Percentiles rank a stretch among this genome's conserved stretches.
Conservation (phyloP, 2,888 invertebrate genomes). For the Acanthoscelides obtectus region DNA sequence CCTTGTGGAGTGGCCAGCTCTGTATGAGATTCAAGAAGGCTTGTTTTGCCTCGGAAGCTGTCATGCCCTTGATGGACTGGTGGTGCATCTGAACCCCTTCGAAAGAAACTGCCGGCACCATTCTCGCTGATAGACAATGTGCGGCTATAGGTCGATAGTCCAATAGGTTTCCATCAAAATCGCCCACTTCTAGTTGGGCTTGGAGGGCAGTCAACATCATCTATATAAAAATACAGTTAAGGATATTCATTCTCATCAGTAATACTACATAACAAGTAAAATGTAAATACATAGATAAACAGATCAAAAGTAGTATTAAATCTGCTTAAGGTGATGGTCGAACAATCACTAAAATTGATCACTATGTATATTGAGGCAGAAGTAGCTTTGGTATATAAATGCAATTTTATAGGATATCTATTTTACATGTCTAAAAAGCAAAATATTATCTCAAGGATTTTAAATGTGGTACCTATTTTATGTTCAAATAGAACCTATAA, state of each 20-base stretch:
- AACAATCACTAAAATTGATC: too few species aligned
- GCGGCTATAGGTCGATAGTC: conserved; percentile 66
- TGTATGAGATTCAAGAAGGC: conserved; percentile 89
- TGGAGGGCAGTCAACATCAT: conserved; percentile 92
- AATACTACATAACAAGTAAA: too few species aligned
- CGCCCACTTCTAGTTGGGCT: conserved; percentile 87
- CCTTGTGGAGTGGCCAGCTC: conserved; percentile 89
- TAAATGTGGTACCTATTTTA: too few species aligned
- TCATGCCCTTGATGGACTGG: conserved; percentile 83
- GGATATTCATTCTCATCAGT: background rate
- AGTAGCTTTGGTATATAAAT: too few species aligned
- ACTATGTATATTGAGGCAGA: too few species aligned
- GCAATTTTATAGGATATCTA: too few species aligned
- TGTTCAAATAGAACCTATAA: too few species aligned
- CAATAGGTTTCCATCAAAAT: conserved; percentile 61
- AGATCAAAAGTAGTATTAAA: too few species aligned
- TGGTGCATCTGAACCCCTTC: conserved; percentile 88
- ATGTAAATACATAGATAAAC: too few species aligned
- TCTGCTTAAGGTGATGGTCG: too few species aligned
- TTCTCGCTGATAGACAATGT: conserved; percentile 78
- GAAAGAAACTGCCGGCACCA: conserved; percentile 71
- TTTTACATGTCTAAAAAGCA: too few species aligned
- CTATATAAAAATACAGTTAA: conserved; percentile 44
- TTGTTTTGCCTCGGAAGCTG: conserved; percentile 82
- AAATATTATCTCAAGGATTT: too few species aligned